These are phyloP conservation scores for Neuroscelio doddi DNA, from an alignment of 2,888 invertebrate species.

Conservation along the genomic window DNA sequence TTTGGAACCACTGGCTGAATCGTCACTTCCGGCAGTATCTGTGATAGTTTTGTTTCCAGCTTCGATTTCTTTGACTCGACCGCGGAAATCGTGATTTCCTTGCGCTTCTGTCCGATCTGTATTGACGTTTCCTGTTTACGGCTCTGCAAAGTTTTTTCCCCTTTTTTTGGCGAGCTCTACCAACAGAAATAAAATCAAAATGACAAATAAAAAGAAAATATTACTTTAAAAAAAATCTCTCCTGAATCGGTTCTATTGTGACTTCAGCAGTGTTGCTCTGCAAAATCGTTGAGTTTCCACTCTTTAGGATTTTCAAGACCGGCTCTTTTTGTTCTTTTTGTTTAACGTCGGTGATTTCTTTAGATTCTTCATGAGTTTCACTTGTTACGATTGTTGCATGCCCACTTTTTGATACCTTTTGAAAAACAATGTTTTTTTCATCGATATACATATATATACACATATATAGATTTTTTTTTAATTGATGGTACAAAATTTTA, in stretches of 20 bases:
- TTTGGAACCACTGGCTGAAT: slow-evolving; percentile 64
- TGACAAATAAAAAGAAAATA: not conserved
- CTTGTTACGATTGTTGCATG: slow-evolving; percentile 65
- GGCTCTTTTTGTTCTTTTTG: slow-evolving; percentile 35
- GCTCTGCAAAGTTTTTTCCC: not conserved
- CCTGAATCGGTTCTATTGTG: slow-evolving; percentile 61
- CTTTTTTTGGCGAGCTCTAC: not conserved
- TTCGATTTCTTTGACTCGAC: slow-evolving; percentile 66
- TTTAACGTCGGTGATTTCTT: slow-evolving; percentile 34
- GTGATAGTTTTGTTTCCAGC: slow-evolving; percentile 61
- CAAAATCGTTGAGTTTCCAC: slow-evolving; percentile 50
- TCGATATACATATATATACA: not conserved
- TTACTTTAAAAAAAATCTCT: slow-evolving; percentile 1
- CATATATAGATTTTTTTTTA: not conserved
- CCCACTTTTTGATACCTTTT: slow-evolving; percentile 64
- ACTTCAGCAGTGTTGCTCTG: slow-evolving; percentile 58
- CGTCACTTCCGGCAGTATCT: slow-evolving; percentile 66
- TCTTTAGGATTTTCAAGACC: slow-evolving; percentile 53
- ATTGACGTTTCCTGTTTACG: slow-evolving; percentile 36
- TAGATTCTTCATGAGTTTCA: slow-evolving; percentile 53
- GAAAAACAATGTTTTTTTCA: not conserved
- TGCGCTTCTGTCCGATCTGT: slow-evolving; percentile 59
- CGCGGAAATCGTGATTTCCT: slow-evolving; percentile 63
- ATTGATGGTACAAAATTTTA: not conserved
- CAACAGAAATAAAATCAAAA: slow-evolving; percentile 3